Conservation (phyloP, 2,797 vertebrate genomes). For the Lepidocolaptes lacrymiger region DNA sequence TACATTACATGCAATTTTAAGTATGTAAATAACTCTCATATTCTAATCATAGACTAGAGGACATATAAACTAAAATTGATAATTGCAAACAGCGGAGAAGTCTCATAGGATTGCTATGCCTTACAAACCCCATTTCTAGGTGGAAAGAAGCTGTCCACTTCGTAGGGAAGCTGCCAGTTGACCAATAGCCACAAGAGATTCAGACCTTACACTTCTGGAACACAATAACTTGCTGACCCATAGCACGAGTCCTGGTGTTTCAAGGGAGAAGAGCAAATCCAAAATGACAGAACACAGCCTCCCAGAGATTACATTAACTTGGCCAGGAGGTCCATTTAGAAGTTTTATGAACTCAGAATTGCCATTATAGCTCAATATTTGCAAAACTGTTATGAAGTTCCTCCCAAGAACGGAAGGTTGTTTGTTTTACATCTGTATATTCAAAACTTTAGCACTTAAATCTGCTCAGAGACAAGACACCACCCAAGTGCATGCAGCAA, state of each 20-base stretch:
- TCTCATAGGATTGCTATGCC: background rate
- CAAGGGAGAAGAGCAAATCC: background rate
- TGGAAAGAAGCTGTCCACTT: background rate
- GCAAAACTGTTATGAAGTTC: background rate
- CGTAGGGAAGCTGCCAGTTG: background rate
- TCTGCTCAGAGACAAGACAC: background rate
- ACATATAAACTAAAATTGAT: background rate
- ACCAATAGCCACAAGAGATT: background rate
- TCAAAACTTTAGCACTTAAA: background rate
- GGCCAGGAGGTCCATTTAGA: background rate
- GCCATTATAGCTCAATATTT: background rate
- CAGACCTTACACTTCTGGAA: background rate
- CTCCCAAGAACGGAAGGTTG: background rate
- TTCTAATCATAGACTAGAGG: fast-evolving
- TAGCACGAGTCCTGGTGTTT: fast-evolving
- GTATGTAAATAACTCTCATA: fast-evolving
- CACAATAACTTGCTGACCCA: background rate
- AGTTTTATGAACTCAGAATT: background rate
- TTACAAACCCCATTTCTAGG: background rate
- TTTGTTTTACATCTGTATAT: background rate
- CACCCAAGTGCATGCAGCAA: background rate
- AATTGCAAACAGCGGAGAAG: background rate
- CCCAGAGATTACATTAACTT: background rate
- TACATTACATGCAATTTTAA: background rate
- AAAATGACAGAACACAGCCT: background rate